Conservation (phyloP, 1,140 invertebrate species). For the Colletes latitarsis region DNA sequence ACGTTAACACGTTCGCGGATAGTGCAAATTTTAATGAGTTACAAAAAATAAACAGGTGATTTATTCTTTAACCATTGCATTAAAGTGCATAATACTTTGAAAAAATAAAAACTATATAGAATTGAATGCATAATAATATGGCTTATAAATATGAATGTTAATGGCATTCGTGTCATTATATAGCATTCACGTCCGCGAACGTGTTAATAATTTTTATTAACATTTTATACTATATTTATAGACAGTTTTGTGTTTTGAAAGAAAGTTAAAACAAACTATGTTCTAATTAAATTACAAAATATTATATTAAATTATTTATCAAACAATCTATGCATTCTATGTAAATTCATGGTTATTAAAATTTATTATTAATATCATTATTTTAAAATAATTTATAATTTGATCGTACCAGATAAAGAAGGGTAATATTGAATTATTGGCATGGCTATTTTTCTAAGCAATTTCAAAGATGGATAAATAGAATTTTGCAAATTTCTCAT, state of each 20-base stretch:
- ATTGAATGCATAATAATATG: no score
- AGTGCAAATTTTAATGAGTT: no score
- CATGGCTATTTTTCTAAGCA: slow-evolving; percentile 84
- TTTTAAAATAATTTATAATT: slow-evolving; percentile 5
- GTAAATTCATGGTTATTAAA: no score
- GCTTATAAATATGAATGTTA: no score
- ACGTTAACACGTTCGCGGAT: no score
- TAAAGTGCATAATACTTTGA: no score
- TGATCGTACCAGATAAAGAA: slow-evolving; percentile 83
- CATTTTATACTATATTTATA: no score
- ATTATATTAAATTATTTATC: neutral
- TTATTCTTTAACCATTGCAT: no score
- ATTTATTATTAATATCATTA: neutral
- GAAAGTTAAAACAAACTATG: neutral
- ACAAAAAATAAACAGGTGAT: no score
- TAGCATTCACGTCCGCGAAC: no score
- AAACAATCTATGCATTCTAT: neutral
- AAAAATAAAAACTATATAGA: no score
- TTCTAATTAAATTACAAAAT: neutral
- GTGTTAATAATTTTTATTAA: neutral
- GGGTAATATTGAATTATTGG: slow-evolving; percentile 84
- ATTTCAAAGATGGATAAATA: slow-evolving; percentile 86
- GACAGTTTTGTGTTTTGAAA: neutral
- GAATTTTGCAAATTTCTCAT: slow-evolving; percentile 85
- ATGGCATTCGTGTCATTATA: no score